Percentiles rank a stretch among this genome's conserved stretches.
These are phyloP conservation scores for Semnopithecus entellus DNA, from an alignment of 2,113 vertebrate genomes.

Conservation along the genomic window DNA sequence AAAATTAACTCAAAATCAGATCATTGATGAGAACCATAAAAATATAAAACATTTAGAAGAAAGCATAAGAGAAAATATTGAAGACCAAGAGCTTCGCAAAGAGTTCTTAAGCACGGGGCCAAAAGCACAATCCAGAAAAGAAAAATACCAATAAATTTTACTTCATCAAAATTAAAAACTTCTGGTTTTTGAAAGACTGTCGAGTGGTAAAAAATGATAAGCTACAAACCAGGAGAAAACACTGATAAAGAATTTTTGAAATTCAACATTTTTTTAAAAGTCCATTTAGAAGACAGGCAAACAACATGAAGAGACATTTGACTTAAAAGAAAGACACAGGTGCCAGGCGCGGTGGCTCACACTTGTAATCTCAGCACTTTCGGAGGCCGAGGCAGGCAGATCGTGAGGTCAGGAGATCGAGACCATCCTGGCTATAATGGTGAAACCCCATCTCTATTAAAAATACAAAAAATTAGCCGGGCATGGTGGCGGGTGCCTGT, in stretches of 20 bases:
- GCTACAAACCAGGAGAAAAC: background rate
- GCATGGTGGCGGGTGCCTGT: no score
- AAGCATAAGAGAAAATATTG: background rate
- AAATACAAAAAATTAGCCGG: no score
- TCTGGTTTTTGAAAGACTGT: background rate
- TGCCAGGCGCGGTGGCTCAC: rapidly evolving
- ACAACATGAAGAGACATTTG: background rate
- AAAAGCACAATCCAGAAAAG: background rate
- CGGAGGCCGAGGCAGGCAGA: no score
- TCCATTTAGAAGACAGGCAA: background rate
- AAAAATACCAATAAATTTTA: background rate
- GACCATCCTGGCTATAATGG: no score
- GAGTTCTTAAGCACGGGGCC: background rate
- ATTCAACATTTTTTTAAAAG: background rate
- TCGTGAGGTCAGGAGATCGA: no score
- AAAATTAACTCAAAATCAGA: background rate
- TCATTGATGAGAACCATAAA: background rate
- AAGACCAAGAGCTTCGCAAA: background rate
- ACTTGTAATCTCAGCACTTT: no score
- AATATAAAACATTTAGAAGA: background rate
- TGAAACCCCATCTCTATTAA: no score
- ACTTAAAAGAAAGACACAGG: background rate
- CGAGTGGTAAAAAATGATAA: background rate
- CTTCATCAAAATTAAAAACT: background rate
- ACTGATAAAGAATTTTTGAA: background rate